phyloP scores from a whole-genome alignment of 2,888 invertebrate species.

The Caenorhabditis wallacei region DNA sequence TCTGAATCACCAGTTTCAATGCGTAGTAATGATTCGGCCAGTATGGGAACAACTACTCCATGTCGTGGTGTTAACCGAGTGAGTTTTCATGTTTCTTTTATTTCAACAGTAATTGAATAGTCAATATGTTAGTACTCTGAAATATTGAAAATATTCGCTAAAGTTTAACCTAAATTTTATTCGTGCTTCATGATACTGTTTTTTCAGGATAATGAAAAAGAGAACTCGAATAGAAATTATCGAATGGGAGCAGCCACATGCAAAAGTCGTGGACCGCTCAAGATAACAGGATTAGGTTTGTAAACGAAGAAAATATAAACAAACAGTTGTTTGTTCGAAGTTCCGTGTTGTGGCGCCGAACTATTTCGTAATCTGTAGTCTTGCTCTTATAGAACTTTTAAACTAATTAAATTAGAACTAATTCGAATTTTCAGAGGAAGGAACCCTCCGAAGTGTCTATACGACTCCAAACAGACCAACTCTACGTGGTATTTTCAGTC shows the following conservation, averaged over 20 bases:
- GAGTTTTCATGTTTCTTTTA: background rate
- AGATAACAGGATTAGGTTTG: slow-evolving; percentile 55
- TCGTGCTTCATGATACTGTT: background rate
- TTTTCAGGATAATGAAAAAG: slow-evolving; percentile 56
- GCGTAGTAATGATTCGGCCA: slow-evolving; percentile 38
- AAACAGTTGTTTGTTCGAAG: slow-evolving; percentile 5
- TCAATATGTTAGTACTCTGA: background rate
- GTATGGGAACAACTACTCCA: slow-evolving; percentile 43
- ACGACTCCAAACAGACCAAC: slow-evolving; percentile 72
- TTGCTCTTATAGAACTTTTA: background rate
- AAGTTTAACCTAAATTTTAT: background rate
- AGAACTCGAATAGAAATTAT: slow-evolving; percentile 50
- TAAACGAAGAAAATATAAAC: slow-evolving; percentile 13
- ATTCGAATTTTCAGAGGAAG: slow-evolving; percentile 57
- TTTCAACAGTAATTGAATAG: background rate
- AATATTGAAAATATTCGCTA: too few species aligned
- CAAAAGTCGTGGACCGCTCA: slow-evolving; percentile 61
- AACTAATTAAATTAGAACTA: background rate
- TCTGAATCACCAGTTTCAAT: slow-evolving; percentile 41
- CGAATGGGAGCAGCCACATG: slow-evolving; percentile 60
- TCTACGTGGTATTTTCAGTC: slow-evolving; percentile 70
- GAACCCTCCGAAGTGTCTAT: slow-evolving; percentile 72
- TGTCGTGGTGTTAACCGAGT: slow-evolving; percentile 19
- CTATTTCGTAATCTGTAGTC: slow-evolving; percentile 22
- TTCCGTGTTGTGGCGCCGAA: slow-evolving; percentile 17